A percentile compares a stretch with the other conserved stretches of the same genome.
These are phyloP conservation scores for Apeira syringaria DNA, from an alignment of 2,888 invertebrate genomes.

Conservation along the genomic window DNA sequence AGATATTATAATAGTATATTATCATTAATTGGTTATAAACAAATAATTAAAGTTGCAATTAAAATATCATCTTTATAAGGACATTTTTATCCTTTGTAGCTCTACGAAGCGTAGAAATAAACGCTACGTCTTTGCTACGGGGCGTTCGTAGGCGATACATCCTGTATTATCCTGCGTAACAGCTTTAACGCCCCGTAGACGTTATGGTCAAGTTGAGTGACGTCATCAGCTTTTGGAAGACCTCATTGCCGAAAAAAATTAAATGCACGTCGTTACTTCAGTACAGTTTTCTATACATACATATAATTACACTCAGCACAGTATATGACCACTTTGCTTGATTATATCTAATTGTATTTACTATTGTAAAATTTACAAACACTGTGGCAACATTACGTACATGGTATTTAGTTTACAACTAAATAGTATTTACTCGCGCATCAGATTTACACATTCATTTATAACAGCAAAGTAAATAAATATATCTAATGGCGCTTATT, in stretches of 20 bases:
- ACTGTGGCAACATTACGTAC: not conserved
- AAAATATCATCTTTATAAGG: not conserved
- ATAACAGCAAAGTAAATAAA: slow-evolving; percentile 20
- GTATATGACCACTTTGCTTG: too few relatives aligned
- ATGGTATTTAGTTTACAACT: slow-evolving; percentile 6
- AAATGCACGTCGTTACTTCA: too few relatives aligned
- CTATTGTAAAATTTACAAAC: too few relatives aligned
- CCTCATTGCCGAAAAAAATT: too few relatives aligned
- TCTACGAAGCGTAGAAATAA: slow-evolving; percentile 9
- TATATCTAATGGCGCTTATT: slow-evolving; percentile 16
- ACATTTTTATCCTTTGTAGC: slow-evolving; percentile 17
- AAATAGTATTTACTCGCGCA: slow-evolving; percentile 6
- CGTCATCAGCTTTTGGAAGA: slow-evolving; percentile 1
- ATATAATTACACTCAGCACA: too few relatives aligned
- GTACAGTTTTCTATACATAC: too few relatives aligned
- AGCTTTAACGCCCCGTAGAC: too few relatives aligned
- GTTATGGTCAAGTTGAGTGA: not conserved
- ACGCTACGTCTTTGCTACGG: slow-evolving; percentile 20
- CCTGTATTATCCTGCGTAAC: not conserved
- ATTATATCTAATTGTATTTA: too few relatives aligned
- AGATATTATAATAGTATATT: too few relatives aligned
- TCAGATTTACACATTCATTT: slow-evolving; percentile 12
- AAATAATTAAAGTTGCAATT: too few relatives aligned
- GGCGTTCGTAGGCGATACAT: slow-evolving; percentile 17
- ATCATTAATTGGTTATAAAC: too few relatives aligned